These are phyloP conservation scores for Gymnorhina tibicen DNA, from an alignment of 2,113 vertebrate genomes.

Conservation along the genomic window DNA sequence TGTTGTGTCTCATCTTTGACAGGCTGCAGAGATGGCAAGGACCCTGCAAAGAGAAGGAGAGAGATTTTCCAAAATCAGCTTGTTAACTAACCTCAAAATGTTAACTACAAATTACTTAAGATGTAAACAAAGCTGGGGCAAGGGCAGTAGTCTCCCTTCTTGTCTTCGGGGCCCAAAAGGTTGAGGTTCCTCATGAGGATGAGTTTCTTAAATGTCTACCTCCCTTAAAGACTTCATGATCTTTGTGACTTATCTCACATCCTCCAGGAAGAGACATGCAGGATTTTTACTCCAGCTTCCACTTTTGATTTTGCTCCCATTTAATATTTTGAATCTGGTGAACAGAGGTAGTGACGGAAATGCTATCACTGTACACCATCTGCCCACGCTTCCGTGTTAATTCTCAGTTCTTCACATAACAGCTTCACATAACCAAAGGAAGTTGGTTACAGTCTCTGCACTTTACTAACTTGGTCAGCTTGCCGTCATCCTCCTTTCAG, in stretches of 20 bases:
- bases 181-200: not conserved
- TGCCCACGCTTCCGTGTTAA: not conserved
- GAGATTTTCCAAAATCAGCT: not conserved
- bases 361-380: not conserved
- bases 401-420: not conserved
- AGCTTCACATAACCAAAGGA: not conserved
- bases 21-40: not conserved
- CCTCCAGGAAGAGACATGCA: not conserved
- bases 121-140: not conserved
- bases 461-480: not conserved
- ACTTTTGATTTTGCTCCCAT: not conserved
- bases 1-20: not conserved
- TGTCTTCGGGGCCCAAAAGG: not conserved
- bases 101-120: not conserved
- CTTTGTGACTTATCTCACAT: not conserved
- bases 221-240: not conserved
- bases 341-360: not conserved
- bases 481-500: not conserved
- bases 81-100: not conserved
- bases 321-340: not conserved
- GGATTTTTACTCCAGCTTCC: not conserved
- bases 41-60: not conserved
- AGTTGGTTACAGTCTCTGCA: not conserved
- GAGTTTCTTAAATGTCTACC: not conserved
- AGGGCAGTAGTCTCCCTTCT: not conserved